Percentiles rank a stretch among this genome's conserved stretches.
These are phyloP conservation scores for Laticauda laticaudata DNA, from an alignment of 2,113 vertebrate genomes.

Conservation along the genomic window DNA sequence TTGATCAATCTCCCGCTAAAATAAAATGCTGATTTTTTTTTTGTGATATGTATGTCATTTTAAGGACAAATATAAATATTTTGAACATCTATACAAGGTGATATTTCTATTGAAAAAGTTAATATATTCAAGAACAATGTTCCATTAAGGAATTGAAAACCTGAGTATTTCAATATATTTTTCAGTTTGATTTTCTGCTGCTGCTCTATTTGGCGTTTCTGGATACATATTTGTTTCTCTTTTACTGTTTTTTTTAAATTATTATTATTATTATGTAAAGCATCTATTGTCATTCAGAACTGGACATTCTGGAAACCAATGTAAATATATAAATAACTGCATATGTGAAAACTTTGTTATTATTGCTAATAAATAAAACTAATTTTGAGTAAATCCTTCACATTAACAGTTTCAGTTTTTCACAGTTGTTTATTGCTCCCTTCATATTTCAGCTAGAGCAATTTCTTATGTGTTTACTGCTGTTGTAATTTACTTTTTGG, in stretches of 20 bases:
- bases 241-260: background rate
- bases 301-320: background rate
- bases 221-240: background rate
- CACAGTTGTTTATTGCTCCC: background rate
- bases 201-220: background rate
- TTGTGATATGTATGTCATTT: background rate
- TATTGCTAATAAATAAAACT: background rate
- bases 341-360: background rate
- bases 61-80: background rate
- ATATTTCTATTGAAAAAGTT: background rate
- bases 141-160: background rate
- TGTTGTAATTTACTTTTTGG: background rate
- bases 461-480: background rate
- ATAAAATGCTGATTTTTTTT: background rate
- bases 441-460: background rate
- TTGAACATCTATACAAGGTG: background rate
- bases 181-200: background rate
- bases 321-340: background rate
- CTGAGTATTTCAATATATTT: background rate
- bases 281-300: background rate
- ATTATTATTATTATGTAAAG: background rate
- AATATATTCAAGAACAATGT: background rate
- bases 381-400: background rate
- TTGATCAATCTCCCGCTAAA: background rate
- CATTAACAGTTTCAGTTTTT: background rate